phyloP scores from a whole-genome alignment of 2,888 invertebrate genomes.

The Mylabris sibirica region DNA sequence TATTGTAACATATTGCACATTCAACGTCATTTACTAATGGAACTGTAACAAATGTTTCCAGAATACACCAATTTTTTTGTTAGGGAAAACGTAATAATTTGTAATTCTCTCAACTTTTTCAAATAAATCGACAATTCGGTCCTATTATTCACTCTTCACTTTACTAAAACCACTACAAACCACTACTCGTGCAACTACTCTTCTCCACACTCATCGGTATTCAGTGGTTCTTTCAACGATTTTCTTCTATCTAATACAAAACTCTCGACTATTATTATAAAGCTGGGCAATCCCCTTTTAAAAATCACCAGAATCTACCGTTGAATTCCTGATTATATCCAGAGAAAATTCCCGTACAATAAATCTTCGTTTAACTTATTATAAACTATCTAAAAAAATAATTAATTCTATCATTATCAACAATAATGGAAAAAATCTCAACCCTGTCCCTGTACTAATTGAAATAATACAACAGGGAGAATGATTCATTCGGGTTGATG shows the following conservation, averaged over 20 bases:
- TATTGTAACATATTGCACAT: neutral
- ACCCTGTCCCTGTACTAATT: neutral
- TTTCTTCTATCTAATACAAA: neutral
- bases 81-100: neutral
- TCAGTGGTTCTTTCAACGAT: constrained; percentile 1
- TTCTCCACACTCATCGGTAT: neutral
- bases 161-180: too few relatives aligned
- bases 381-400: neutral
- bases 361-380: neutral
- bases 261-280: neutral
- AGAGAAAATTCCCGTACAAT: neutral
- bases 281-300: neutral
- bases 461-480: neutral
- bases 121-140: neutral
- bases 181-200: too few relatives aligned
- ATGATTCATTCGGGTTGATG: constrained; percentile 22
- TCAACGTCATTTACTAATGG: neutral
- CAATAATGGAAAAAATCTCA: neutral
- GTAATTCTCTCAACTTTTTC: neutral
- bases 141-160: too few relatives aligned
- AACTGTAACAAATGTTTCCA: neutral
- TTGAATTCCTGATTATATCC: neutral
- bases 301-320: constrained; percentile 4
- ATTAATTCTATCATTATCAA: neutral
- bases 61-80: neutral